Evolutionary conservation across 2,888 invertebrate genomes (phyloP).

Genomic region (Apeira syringaria): DNA sequence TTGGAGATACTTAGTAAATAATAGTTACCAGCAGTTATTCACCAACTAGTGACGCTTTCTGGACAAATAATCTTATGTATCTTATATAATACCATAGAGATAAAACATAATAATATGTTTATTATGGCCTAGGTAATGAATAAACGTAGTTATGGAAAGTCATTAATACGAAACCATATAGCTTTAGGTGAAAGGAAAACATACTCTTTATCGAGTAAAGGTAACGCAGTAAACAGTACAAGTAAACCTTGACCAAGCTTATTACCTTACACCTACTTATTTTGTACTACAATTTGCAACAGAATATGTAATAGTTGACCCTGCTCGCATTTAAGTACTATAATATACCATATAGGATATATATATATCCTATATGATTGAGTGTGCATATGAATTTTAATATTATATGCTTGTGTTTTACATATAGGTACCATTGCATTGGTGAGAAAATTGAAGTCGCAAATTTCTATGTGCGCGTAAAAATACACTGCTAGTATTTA

Average conservation of each 20-base stretch:
- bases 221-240: conserved; percentile 38
- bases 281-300: conserved; percentile 3
- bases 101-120: conserved; percentile 1
- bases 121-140: no score
- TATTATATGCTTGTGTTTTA: no score
- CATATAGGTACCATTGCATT: no score
- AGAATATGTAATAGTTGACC: no score
- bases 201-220: conserved; percentile 1
- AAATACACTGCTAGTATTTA: no score
- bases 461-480: conserved; percentile 1
- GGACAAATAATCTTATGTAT: conserved; percentile 11
- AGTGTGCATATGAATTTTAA: no score
- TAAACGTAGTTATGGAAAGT: no score
- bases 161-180: no score
- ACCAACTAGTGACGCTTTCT: conserved; percentile 30
- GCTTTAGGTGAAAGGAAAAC: conserved; percentile 28
- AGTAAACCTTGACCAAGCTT: conserved; percentile 41
- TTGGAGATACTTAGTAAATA: not conserved
- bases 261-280: conserved; percentile 9
- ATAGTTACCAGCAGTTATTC: not conserved
- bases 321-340: conserved; percentile 9
- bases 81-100: conserved; percentile 3
- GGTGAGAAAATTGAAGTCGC: conserved; percentile 6
- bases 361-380: no score
- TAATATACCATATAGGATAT: no score